These are phyloP conservation scores for Paraplagusia blochii DNA, from an alignment of 2,113 vertebrate species.

Conservation along the genomic window DNA sequence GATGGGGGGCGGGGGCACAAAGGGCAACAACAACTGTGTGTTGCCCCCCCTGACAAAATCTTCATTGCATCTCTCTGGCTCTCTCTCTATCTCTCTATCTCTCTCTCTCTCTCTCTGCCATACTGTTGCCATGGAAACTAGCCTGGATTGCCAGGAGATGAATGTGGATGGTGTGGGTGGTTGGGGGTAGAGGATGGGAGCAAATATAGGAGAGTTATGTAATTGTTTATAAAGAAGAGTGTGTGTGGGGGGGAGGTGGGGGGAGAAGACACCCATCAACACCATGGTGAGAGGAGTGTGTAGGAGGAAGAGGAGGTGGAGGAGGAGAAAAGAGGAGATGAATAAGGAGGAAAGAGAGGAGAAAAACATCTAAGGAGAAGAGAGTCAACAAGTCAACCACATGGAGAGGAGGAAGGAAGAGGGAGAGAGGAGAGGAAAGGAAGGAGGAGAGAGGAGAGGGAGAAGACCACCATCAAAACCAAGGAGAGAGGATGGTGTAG, in stretches of 20 bases:
- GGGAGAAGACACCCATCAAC: neutral
- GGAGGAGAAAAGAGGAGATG: neutral
- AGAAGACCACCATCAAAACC: too few relatives aligned
- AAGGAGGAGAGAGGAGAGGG: too few relatives aligned
- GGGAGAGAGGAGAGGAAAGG: too few relatives aligned
- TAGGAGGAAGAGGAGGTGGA: neutral
- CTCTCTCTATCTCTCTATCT: neutral
- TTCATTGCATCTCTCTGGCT: too few relatives aligned
- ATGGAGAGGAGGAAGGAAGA: neutral
- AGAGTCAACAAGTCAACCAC: too few relatives aligned
- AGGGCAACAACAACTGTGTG: constrained; percentile 3
- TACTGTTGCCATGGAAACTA: constrained; percentile 66
- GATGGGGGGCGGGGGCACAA: neutral
- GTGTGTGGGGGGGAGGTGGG: too few relatives aligned
- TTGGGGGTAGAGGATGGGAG: constrained; percentile 12
- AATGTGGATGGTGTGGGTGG: constrained; percentile 52
- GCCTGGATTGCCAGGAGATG: constrained; percentile 51
- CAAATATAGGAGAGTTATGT: constrained; percentile 55
- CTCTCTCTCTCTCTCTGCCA: constrained; percentile 10
- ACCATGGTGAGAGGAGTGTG: neutral
- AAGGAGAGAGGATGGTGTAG: too few relatives aligned
- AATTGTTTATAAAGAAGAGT: constrained; percentile 31
- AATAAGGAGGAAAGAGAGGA: neutral
- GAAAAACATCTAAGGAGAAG: too few relatives aligned
- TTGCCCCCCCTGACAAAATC: too few relatives aligned